These are phyloP conservation scores for Coptodon rendalli DNA, from an alignment of 2,113 vertebrate species.

Conservation along the genomic window DNA sequence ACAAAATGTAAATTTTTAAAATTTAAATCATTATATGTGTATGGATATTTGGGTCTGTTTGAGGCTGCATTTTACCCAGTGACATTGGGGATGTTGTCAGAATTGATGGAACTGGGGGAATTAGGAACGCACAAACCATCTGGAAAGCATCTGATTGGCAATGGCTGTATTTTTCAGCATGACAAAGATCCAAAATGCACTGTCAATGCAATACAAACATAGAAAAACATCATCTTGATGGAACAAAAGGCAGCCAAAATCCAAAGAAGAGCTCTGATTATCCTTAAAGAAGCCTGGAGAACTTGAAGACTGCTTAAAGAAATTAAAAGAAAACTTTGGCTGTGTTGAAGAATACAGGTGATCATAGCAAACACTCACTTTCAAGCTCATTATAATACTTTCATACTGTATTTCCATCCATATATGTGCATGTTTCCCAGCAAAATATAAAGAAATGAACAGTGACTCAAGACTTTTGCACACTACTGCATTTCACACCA, in stretches of 20 bases:
- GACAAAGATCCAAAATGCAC: background rate
- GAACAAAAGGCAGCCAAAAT: background rate
- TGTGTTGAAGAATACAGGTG: background rate
- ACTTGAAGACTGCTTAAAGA: background rate
- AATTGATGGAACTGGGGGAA: background rate
- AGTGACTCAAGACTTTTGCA: background rate
- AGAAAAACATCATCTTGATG: background rate
- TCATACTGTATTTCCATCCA: background rate
- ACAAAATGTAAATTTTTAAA: background rate
- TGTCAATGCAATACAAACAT: background rate
- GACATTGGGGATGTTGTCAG: background rate
- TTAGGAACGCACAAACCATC: background rate
- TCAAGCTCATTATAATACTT: background rate
- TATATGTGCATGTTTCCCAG: background rate
- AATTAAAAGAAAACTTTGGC: background rate
- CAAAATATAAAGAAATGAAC: background rate
- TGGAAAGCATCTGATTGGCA: background rate
- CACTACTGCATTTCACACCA: background rate
- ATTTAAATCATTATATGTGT: fast-evolving
- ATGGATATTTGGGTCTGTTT: background rate
- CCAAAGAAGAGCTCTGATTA: background rate
- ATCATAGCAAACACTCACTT: background rate
- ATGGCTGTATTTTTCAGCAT: background rate
- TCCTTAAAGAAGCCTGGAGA: background rate
- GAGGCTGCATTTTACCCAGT: background rate